phyloP scores from a whole-genome alignment of 2,113 vertebrate genomes.

The Bufo bufo region DNA sequence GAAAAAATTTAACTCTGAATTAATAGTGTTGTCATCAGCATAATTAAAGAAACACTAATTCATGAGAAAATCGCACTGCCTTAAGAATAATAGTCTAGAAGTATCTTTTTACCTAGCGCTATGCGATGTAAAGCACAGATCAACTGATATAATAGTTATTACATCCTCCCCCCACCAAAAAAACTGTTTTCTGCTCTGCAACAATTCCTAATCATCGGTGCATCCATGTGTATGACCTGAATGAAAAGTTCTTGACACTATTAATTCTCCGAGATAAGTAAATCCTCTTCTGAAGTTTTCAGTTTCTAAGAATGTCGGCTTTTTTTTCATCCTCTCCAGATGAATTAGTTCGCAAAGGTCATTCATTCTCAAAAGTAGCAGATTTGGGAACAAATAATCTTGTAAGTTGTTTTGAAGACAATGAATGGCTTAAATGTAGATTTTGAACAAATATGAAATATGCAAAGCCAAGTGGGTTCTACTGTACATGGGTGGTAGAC shows the following conservation, averaged over 20 bases:
- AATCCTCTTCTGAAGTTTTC: constrained; percentile 16
- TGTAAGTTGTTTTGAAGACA: background rate
- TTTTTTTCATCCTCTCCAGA: constrained; percentile 7
- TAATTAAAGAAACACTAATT: constrained; percentile 45
- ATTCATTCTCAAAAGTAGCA: background rate
- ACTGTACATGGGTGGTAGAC: too few species aligned
- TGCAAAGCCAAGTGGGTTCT: background rate
- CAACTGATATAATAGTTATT: background rate
- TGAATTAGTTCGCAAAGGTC: constrained; percentile 7
- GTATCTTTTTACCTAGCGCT: background rate
- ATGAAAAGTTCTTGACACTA: constrained; percentile 8
- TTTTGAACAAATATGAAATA: background rate
- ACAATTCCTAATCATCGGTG: background rate
- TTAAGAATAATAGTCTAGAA: constrained; percentile 19
- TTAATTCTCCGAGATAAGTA: constrained; percentile 10
- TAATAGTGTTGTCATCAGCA: constrained; percentile 45
- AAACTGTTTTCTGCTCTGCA: background rate
- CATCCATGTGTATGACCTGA: background rate
- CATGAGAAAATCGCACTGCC: constrained; percentile 5
- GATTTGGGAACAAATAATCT: background rate
- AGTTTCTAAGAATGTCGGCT: constrained; percentile 28
- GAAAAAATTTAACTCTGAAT: constrained; percentile 20
- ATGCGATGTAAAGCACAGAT: background rate
- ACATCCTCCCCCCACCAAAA: background rate
- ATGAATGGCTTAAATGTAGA: background rate